A percentile compares a stretch with the other conserved stretches of the same genome.
Evolutionary conservation across 2,113 vertebrate species (phyloP).

Genomic region (Pseudolaguvia tuberculata): DNA sequence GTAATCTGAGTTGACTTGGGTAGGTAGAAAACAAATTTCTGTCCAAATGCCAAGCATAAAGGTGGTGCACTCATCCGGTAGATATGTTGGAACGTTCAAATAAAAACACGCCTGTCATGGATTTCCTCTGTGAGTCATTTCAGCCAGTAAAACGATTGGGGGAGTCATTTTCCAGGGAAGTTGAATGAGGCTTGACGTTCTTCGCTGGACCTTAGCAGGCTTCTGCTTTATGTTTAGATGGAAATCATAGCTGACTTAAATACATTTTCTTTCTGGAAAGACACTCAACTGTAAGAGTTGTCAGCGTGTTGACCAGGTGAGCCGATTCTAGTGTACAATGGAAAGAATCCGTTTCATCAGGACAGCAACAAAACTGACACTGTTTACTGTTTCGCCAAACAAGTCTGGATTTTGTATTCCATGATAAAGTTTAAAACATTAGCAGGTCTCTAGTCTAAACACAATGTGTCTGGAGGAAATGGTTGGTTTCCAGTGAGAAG

Average conservation of each 20-base stretch:
- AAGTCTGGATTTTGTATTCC: conserved; percentile 41
- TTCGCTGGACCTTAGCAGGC: conserved; percentile 28
- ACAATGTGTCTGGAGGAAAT: conserved; percentile 44
- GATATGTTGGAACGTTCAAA: conserved; percentile 55
- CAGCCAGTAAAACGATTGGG: conserved; percentile 43
- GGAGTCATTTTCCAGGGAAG: conserved; percentile 23
- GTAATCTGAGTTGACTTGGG: conserved; percentile 53
- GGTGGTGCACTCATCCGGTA: conserved; percentile 50
- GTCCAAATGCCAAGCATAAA: conserved; percentile 40
- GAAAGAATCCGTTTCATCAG: neutral
- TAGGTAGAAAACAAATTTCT: conserved; percentile 37
- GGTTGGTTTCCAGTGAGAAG: conserved; percentile 51
- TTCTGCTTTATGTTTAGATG: conserved; percentile 41
- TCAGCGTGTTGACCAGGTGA: neutral
- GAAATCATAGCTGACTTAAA: conserved; percentile 23
- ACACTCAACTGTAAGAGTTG: neutral
- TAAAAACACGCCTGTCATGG: conserved; percentile 47
- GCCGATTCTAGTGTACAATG: conserved; percentile 3
- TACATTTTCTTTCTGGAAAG: conserved; percentile 15
- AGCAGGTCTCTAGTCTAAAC: conserved; percentile 37
- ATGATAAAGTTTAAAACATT: conserved; percentile 37
- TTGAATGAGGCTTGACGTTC: conserved; percentile 40
- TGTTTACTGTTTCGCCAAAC: conserved; percentile 23
- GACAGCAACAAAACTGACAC: neutral
- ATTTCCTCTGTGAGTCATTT: conserved; percentile 43